phyloP scores from a whole-genome alignment of 2,113 vertebrate species.

The Anas platyrhynchos region DNA sequence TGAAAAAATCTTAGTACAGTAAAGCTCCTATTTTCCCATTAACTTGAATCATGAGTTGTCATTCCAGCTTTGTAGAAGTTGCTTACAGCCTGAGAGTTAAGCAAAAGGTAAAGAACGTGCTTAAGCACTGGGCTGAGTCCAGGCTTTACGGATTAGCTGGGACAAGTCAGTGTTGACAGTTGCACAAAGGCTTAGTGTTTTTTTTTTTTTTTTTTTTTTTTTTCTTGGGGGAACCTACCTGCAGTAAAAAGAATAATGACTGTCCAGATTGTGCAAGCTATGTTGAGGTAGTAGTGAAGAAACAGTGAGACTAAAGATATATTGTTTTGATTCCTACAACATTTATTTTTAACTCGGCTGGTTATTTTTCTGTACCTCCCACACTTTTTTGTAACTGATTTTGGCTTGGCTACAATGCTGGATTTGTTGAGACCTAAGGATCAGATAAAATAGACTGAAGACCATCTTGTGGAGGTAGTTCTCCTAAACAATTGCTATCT shows the following conservation, averaged over 20 bases:
- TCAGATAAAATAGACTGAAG: not conserved
- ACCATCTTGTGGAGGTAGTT: not conserved
- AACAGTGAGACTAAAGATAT: not conserved
- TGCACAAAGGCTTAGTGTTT: not conserved
- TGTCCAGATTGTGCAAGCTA: constrained; percentile 9
- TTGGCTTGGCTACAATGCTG: not conserved
- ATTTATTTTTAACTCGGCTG: constrained; percentile 21
- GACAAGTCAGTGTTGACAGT: not conserved
- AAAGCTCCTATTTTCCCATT: not conserved
- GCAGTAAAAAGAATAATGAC: not conserved
- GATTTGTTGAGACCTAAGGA: not conserved
- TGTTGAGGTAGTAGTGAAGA: not conserved
- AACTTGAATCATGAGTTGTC: not conserved
- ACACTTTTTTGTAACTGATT: not conserved
- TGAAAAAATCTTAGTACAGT: not conserved
- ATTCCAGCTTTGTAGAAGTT: not conserved
- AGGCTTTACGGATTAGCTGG: not conserved
- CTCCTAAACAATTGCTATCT: not conserved
- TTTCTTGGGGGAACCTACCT: not conserved
- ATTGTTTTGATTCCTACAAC: not conserved
- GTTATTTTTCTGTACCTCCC: not conserved
- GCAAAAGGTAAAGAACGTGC: not conserved
- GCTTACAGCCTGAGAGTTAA: not conserved
- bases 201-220: not conserved
- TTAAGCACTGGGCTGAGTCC: not conserved